phyloP scores from a whole-genome alignment of 2,888 invertebrate genomes.

The Pristionchus entomophagus region DNA sequence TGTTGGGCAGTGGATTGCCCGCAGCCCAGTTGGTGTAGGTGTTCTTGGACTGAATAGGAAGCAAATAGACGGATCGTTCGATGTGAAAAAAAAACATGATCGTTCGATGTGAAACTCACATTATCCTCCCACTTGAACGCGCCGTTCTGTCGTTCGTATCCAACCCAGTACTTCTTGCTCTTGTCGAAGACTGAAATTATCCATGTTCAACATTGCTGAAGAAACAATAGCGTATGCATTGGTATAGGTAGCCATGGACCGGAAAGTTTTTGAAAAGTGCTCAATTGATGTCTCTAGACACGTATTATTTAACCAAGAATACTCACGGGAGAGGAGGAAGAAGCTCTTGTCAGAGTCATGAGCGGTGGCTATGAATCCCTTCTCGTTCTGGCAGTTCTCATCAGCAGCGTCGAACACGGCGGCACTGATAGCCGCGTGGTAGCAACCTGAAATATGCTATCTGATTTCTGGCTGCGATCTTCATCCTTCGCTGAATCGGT shows the following conservation, averaged over 20 bases:
- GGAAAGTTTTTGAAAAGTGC: too few relatives aligned
- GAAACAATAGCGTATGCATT: too few relatives aligned
- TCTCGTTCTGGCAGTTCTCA: neutral
- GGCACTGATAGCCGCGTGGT: constrained; percentile 9
- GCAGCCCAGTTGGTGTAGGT: constrained; percentile 5
- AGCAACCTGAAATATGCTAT: neutral
- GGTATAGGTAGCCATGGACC: too few relatives aligned
- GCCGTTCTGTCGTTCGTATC: neutral
- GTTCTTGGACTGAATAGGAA: too few relatives aligned
- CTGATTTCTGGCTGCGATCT: too few relatives aligned
- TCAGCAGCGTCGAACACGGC: constrained; percentile 25
- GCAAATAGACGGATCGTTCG: too few relatives aligned
- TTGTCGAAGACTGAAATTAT: neutral
- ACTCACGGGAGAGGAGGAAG: constrained; percentile 1
- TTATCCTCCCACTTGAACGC: constrained; percentile 24
- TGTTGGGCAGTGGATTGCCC: neutral
- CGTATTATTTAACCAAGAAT: neutral
- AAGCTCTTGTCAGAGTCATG: constrained; percentile 13
- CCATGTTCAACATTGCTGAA: neutral
- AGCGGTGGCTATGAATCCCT: constrained; percentile 16
- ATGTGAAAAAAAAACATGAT: too few relatives aligned
- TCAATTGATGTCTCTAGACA: too few relatives aligned
- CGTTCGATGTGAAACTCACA: neutral
- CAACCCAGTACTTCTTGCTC: constrained; percentile 21
- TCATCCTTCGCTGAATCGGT: too few relatives aligned